These are phyloP conservation scores for Drosophila algonquin DNA, from an alignment of 2,888 invertebrate genomes.

Conservation along the genomic window DNA sequence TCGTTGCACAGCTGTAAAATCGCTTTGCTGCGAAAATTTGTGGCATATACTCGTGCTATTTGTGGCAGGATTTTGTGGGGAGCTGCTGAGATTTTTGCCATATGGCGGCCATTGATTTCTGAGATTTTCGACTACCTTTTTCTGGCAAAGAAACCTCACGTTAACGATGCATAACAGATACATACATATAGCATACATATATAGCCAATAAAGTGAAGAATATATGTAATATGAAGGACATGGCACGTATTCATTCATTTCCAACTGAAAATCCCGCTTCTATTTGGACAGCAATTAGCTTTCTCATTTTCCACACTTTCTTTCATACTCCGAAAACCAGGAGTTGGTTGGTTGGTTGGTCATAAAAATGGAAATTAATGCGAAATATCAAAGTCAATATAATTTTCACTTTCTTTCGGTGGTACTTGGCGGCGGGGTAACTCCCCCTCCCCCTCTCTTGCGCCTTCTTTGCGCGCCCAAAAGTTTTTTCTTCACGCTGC, in stretches of 20 bases:
- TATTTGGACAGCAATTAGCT: conserved; percentile 22
- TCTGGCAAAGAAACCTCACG: too few species aligned
- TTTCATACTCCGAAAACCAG: background rate
- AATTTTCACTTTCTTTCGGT: conserved; percentile 69
- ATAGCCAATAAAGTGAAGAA: too few species aligned
- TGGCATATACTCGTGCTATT: too few species aligned
- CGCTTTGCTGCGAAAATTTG: background rate
- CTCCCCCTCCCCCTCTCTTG: background rate
- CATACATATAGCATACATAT: too few species aligned
- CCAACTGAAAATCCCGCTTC: background rate
- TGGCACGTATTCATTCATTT: background rate
- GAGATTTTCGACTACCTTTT: too few species aligned
- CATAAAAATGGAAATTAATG: conserved; percentile 66
- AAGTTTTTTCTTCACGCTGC: conserved; percentile 42
- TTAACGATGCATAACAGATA: too few species aligned
- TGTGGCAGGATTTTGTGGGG: too few species aligned
- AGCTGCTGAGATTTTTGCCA: conserved; percentile 24
- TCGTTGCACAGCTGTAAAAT: conserved; percentile 31
- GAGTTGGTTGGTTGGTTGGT: too few species aligned
- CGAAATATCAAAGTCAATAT: conserved; percentile 74
- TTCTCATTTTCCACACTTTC: background rate
- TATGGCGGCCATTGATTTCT: conserved; percentile 2
- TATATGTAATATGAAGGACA: too few species aligned
- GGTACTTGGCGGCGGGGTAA: conserved; percentile 20
- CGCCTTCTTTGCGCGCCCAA: background rate